These are phyloP conservation scores for Oopsacas minuta DNA, from an alignment of 37 sponge, comb jelly and placozoan species.

Conservation along the genomic window DNA sequence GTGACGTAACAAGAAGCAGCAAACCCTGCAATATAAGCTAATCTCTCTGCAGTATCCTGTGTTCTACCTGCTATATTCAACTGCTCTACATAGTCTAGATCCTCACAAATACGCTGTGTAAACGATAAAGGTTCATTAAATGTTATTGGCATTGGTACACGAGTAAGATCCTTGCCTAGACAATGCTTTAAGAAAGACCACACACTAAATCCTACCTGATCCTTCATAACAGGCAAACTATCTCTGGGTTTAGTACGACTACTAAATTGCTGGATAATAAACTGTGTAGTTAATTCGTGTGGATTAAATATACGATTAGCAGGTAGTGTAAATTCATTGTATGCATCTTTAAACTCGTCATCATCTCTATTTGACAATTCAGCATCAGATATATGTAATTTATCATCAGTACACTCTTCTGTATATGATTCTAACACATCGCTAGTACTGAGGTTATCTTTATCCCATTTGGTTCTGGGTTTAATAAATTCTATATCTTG, in stretches of 20 bases:
- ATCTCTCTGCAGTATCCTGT: constrained; percentile 10
- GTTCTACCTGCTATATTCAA: constrained; percentile 61
- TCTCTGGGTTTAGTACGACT: neutral
- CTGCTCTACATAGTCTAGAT: constrained; percentile 73
- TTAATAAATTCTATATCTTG: neutral
- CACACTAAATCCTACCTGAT: constrained; percentile 1
- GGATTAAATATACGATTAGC: neutral
- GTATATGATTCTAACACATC: neutral
- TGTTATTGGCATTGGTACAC: constrained; percentile 76
- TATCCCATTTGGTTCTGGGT: neutral
- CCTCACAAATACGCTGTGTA: constrained; percentile 77
- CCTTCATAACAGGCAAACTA: neutral
- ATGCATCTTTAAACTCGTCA: neutral
- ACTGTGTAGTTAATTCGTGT: neutral
- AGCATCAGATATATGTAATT: neutral
- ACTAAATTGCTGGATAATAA: neutral
- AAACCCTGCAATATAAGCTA: constrained; percentile 60
- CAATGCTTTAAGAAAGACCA: constrained; percentile 53
- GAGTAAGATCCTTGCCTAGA: constrained; percentile 73
- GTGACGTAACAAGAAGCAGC: constrained; percentile 42
- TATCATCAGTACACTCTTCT: neutral
- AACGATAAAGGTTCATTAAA: constrained; percentile 93
- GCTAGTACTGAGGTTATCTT: neutral
- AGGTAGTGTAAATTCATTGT: neutral
- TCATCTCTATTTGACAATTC: neutral